Evolutionary conservation across 92 coral and sea anemone genomes (phyloP).

Genomic region (Umimayanthus kanabou): DNA sequence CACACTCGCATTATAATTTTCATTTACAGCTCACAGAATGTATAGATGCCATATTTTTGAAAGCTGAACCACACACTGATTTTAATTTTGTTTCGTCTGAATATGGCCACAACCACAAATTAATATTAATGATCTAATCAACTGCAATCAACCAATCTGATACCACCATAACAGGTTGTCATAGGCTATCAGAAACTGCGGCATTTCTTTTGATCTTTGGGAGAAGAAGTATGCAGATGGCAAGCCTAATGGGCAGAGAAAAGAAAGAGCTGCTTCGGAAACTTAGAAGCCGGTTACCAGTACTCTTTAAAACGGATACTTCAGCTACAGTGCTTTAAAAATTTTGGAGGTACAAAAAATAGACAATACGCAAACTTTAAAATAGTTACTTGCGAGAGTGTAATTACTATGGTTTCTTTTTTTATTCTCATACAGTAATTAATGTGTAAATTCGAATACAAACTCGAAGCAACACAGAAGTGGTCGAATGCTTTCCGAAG

Average conservation of each 20-base stretch:
- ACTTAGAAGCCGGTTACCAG: not conserved
- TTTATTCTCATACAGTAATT: no score
- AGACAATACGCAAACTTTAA: not conserved
- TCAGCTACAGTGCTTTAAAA: conserved; percentile 1
- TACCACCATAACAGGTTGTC: conserved; percentile 1
- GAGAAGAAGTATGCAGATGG: conserved; percentile 29
- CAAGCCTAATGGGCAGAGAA: conserved; percentile 12
- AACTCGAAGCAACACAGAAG: no score
- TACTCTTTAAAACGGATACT: not conserved
- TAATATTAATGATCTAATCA: no score
- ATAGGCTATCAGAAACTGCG: not conserved
- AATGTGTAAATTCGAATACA: not conserved
- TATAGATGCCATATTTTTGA: no score
- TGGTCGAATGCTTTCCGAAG: no score
- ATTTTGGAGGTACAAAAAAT: conserved; percentile 27
- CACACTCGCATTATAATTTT: no score
- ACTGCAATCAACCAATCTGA: not conserved
- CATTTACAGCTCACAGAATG: no score
- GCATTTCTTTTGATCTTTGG: not conserved
- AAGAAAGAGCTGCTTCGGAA: conserved; percentile 15
- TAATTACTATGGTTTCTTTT: not conserved
- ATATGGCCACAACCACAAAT: no score
- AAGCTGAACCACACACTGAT: no score
- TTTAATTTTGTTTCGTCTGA: no score
- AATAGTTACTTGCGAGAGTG: not conserved